These are phyloP conservation scores for Macaria notata DNA, from an alignment of 2,888 invertebrate species.

Conservation along the genomic window DNA sequence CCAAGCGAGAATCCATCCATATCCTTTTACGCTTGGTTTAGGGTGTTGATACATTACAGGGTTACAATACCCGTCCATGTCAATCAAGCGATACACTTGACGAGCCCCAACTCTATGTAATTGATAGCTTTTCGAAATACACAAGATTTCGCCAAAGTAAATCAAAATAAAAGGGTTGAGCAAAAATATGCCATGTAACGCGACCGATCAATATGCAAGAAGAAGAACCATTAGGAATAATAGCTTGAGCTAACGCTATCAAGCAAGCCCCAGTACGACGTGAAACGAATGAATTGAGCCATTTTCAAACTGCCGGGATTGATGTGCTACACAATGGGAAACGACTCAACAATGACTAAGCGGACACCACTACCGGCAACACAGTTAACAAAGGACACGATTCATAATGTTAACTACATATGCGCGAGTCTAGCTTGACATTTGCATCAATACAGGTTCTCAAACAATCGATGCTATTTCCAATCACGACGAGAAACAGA, in stretches of 20 bases:
- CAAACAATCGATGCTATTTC: conserved; percentile 16
- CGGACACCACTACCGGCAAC: conserved; percentile 47
- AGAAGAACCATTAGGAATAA: conserved; percentile 40
- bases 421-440: conserved; percentile 28
- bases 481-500: conserved; percentile 6
- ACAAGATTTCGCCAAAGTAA: conserved; percentile 38
- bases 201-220: conserved; percentile 8
- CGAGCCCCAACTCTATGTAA: conserved; percentile 53
- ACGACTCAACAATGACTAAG: conserved; percentile 54
- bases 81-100: conserved; percentile 65
- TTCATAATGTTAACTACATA: conserved; percentile 3
- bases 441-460: conserved; percentile 23
- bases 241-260: conserved; percentile 41
- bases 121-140: conserved; percentile 57
- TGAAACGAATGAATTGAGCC: conserved; percentile 50
- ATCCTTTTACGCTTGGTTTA: conserved; percentile 55
- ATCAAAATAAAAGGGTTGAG: conserved; percentile 29
- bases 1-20: conserved; percentile 53
- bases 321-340: conserved; percentile 54
- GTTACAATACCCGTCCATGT: conserved; percentile 59
- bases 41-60: conserved; percentile 46
- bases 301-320: conserved; percentile 53
- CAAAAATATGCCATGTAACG: conserved; percentile 18
- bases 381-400: conserved; percentile 43
- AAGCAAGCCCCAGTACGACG: conserved; percentile 36